Evolutionary conservation across 2,113 vertebrate genomes (phyloP).

Genomic region (Pseudorectes ferrugineus): DNA sequence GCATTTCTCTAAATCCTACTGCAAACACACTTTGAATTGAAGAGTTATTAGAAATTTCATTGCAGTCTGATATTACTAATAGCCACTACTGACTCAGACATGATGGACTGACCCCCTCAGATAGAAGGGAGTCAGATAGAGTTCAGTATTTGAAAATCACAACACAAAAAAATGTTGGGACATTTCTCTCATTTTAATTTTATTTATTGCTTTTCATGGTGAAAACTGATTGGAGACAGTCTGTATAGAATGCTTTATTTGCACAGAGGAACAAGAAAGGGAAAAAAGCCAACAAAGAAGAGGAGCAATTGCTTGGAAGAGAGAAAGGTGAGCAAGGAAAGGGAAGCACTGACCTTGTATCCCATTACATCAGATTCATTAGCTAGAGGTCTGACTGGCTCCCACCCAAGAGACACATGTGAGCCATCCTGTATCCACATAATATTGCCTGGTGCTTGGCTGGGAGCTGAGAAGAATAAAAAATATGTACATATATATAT

Average conservation of each 20-base stretch:
- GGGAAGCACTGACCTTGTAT: slow-evolving; percentile 83
- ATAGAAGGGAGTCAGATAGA: not conserved
- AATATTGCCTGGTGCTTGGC: slow-evolving; percentile 85
- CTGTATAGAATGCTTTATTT: not conserved
- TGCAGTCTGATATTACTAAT: not conserved
- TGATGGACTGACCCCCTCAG: not conserved
- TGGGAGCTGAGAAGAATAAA: slow-evolving; percentile 78
- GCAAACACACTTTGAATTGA: slow-evolving; percentile 26
- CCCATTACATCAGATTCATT: slow-evolving; percentile 95
- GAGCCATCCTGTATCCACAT: slow-evolving; percentile 93
- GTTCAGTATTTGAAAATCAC: not conserved
- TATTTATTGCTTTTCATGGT: not conserved
- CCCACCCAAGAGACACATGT: slow-evolving; percentile 90
- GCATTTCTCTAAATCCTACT: not conserved
- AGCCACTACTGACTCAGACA: not conserved
- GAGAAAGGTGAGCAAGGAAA: not conserved
- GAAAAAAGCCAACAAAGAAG: not conserved
- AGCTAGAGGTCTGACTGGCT: slow-evolving; percentile 85
- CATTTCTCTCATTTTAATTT: not conserved
- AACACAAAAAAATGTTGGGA: not conserved
- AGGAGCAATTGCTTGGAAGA: not conserved
- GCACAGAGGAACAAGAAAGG: not conserved
- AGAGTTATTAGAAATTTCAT: not conserved
- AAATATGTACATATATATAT: not conserved
- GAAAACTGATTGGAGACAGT: not conserved